Conservation (phyloP, 2,888 invertebrate genomes). For the Heliothis peltigera region DNA sequence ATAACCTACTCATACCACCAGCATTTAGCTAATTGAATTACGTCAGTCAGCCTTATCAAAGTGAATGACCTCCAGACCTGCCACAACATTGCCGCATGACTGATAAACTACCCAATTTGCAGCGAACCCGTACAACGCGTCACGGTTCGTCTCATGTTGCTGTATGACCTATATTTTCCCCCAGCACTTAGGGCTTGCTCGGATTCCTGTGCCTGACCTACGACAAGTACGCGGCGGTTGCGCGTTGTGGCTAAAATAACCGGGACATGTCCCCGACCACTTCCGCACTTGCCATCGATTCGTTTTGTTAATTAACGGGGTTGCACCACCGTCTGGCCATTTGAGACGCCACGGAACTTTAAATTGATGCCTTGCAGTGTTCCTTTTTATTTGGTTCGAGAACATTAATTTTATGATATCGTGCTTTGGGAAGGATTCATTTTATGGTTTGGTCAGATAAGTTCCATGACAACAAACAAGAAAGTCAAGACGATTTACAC, state of each 20-base stretch:
- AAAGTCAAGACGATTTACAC: background rate
- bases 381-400: conserved; percentile 16
- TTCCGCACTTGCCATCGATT: conserved; percentile 71
- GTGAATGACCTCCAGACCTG: conserved; percentile 84
- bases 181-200: conserved; percentile 85
- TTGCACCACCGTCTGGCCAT: conserved; percentile 34
- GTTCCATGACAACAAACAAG: background rate
- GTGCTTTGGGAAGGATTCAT: conserved; percentile 19
- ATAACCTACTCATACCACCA: conserved; percentile 54
- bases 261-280: conserved; percentile 79
- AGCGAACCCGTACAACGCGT: conserved; percentile 56
- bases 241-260: conserved; percentile 80
- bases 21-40: conserved; percentile 63
- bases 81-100: conserved; percentile 77
- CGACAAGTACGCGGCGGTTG: conserved; percentile 81
- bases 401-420: conserved; percentile 22
- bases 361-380: conserved; percentile 29
- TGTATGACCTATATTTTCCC: conserved; percentile 87
- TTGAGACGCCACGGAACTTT: conserved; percentile 37
- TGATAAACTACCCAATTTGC: conserved; percentile 66
- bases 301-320: conserved; percentile 55
- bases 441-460: conserved; percentile 16
- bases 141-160: conserved; percentile 71
- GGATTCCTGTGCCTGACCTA: conserved; percentile 87
- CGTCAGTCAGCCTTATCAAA: conserved; percentile 72